Conservation (phyloP, 1,140 invertebrate species). For the Brachionus manjavacas region DNA sequence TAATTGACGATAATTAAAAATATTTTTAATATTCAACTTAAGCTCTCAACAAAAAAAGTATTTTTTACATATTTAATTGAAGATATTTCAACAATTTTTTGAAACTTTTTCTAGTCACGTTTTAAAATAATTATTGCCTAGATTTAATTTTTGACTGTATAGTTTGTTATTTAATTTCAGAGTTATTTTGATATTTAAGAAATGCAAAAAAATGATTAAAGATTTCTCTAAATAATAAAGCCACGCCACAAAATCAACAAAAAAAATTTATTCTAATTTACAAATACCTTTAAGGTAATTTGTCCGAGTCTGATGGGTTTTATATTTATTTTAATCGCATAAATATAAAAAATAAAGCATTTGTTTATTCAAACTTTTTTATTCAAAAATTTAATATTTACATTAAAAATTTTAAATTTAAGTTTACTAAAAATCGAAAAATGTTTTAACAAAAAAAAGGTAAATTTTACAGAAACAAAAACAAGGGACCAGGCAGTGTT, state of each 20-base stretch:
- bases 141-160: too few relatives aligned
- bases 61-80: too few relatives aligned
- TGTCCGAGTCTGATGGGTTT: too few relatives aligned
- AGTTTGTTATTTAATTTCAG: not conserved
- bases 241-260: not conserved
- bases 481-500: not conserved
- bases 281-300: too few relatives aligned
- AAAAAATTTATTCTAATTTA: not conserved
- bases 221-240: not conserved
- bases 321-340: too few relatives aligned
- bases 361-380: not conserved
- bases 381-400: not conserved
- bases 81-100: too few relatives aligned
- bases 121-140: too few relatives aligned
- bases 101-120: too few relatives aligned
- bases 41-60: too few relatives aligned
- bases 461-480: not conserved
- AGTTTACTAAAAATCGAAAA: not conserved
- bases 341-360: too few relatives aligned
- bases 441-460: not conserved
- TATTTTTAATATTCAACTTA: too few relatives aligned
- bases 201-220: not conserved
- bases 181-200: not conserved
- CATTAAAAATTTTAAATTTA: not conserved
- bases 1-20: too few relatives aligned